Evolutionary conservation across 2,113 vertebrate species (phyloP), one percentile per base, ranked within the genome.

Genomic region (Cyanoramphus novaezelandiae): DNA sequence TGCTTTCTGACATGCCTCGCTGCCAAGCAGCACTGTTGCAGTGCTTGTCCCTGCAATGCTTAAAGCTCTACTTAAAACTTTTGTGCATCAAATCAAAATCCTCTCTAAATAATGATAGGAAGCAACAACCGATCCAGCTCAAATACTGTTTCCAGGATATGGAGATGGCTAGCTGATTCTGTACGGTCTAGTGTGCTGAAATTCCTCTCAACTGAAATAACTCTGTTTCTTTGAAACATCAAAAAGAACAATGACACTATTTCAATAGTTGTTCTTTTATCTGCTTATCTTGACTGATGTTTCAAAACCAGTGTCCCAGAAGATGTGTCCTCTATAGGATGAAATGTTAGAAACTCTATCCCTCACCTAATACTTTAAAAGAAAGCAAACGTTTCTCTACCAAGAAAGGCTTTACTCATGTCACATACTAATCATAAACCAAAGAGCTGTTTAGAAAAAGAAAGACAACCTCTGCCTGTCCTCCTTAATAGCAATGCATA

Each of bases 261-360:
- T 95, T 89, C 86, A 84, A 23, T 27, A 87, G 74, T 16, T 85
- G 12, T 49, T 82, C 74, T 95, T 95, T 95, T 15, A 89, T 92
- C 83, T 79, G 33, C 10, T 78, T 93, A 31, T 79, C 84, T 68
- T 93, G 70, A 90, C 49, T 87, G 89, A 95, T 85, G 74, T 71
- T 87, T 49, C 74, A 79, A 92, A 47, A 60, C 50, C 60, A 63
- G 62, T 46, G 60, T 93, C 91, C 84, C 77, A 50, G 80, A 89
- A 72, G 91, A 89, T 76, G 44, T 84, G 77, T 84, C 69, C 72
- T 92, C 69, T 84, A 8, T 76, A 81, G 72, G 80, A 75, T 82
- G 77, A 91, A 44, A 31, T 6, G 3, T 78, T 95, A 82, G 8
- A 17, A 89, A 91, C 39, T 87, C 62, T 87, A 69, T 49, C 44